Evolutionary conservation across 2,888 invertebrate genomes (phyloP), one percentile per base, ranked within the genome.

Genomic region (Sceliomorpha sp.): DNA sequence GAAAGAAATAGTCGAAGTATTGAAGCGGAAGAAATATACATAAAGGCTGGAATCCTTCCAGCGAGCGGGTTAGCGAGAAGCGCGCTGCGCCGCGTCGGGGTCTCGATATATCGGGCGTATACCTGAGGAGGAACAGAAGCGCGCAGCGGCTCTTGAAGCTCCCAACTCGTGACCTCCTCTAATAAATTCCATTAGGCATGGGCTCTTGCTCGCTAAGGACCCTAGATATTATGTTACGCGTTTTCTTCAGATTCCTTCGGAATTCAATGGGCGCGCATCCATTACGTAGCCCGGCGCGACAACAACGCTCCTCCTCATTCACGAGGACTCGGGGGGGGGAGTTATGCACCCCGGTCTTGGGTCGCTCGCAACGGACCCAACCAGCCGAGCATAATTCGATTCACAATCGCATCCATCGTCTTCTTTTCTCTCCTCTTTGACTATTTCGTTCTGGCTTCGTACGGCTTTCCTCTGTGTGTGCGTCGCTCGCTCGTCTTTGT

Each of bases 181-280:
- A 86, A 88, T 87, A 88, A 88, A 87, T 87, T 86, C 86, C 83
- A 88, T 88, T 88, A 87, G 86, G 68, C 78, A 84, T 79, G 87
- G 85, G 78, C 82, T 81, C 82, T 83, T 85, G 64, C 72, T 45
- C 70, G 67, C 73, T 69, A 79, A 81, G 79, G 77, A 74, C 71
- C 79, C 78, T 67, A 55, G 81, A 86, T 82, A 86, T 86, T 85
- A 81, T 86, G 84, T 86, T 85, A 84, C 85, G 77, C 83, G 77
- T 81, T 80, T 77, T 77, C 77, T 53, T 74, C 75, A 70, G 74
- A 55, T 67, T 44, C 50, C 58, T 51, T 51, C 45, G 13, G 36
- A 36, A 58, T 56, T 82, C 72, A 84, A 85, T 84, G 77, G 82
- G 74, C 74, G 75, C 74, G 75, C 82, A 81, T 83, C 84, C 77